Percentiles rank a stretch among this genome's conserved stretches.
Conservation (phyloP, 2,113 vertebrate genomes). For the Phoxinus phoxinus region DNA sequence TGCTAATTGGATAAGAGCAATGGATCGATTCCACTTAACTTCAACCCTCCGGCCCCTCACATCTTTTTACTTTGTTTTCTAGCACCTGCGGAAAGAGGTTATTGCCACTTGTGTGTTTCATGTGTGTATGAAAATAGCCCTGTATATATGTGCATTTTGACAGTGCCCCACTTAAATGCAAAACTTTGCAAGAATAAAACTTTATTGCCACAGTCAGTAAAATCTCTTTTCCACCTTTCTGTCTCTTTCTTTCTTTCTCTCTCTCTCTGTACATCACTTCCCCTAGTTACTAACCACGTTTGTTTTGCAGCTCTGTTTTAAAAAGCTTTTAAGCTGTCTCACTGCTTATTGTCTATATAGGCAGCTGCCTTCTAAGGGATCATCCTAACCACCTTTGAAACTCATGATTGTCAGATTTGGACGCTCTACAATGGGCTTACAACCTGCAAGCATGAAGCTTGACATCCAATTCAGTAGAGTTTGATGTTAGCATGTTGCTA, state of each 20-base stretch:
- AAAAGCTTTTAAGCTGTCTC: neutral
- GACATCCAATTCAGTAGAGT: neutral
- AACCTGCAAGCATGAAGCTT: neutral
- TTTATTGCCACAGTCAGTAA: conserved; percentile 13
- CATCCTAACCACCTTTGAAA: neutral
- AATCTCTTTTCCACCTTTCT: neutral
- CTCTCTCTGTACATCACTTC: neutral
- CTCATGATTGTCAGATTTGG: neutral
- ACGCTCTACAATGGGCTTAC: neutral
- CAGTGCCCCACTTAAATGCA: conserved; percentile 18
- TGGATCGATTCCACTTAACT: conserved; percentile 69
- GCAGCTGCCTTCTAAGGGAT: neutral
- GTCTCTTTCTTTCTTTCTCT: neutral
- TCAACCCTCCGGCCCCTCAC: neutral
- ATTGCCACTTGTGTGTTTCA: neutral
- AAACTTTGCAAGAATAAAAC: conserved; percentile 6
- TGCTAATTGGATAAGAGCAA: conserved; percentile 77
- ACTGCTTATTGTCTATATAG: neutral
- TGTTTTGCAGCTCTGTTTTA: neutral
- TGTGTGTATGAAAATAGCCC: conserved; percentile 9
- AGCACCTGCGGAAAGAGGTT: conserved; percentile 24
- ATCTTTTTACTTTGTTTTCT: conserved; percentile 11
- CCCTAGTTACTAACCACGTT: neutral
- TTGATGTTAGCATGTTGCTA: conserved; percentile 1
- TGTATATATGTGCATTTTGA: conserved; percentile 17